These are phyloP conservation scores for Conus ventricosus DNA, from an alignment of 1,140 invertebrate species.

Conservation along the genomic window DNA sequence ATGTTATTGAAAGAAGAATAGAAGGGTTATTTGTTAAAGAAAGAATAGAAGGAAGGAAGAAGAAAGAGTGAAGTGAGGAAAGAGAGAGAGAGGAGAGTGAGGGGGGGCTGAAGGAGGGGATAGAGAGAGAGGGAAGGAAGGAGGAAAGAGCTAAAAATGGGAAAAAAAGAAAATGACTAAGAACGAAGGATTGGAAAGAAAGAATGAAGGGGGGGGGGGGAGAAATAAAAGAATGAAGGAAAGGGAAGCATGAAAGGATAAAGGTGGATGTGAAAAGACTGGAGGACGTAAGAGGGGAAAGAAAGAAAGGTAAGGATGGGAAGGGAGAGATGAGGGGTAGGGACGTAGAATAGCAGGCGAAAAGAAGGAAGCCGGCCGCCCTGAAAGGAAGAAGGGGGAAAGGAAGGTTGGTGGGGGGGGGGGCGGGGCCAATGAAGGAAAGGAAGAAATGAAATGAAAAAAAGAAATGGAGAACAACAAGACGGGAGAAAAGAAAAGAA, in stretches of 20 bases:
- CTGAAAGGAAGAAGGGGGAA: background rate
- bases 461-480: no score
- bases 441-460: no score
- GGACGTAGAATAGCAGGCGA: no score
- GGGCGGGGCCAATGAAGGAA: no score
- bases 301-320: no score
- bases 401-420: no score
- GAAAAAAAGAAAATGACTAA: no score
- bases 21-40: conserved; percentile 16
- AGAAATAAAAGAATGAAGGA: background rate
- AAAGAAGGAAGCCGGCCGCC: background rate
- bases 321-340: background rate
- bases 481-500: background rate
- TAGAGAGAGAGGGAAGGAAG: background rate
- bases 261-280: no score
- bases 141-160: no score
- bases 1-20: background rate
- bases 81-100: background rate
- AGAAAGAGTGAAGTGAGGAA: background rate
- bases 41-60: background rate
- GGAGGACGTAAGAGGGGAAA: no score
- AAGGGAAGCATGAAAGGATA: no score
- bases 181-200: background rate
- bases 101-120: background rate
- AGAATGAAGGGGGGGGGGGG: no score